Base-by-base conservation (phyloP, 2,113 vertebrate genomes). In the Tonatia bakeri region DNA sequence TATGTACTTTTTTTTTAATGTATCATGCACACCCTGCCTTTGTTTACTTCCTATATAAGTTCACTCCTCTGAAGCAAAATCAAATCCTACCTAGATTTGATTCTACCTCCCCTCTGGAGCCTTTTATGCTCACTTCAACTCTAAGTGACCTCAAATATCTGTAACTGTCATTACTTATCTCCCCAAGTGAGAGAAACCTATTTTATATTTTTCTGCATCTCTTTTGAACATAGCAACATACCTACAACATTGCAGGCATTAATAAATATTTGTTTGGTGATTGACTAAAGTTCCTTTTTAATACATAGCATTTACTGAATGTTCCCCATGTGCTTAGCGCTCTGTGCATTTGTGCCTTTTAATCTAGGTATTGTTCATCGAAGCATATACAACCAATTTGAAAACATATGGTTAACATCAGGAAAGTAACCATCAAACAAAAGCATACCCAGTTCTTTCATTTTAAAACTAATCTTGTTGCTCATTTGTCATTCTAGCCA, bases 171-270 rank as follows among this genome's bases (percentile, higher is more conserved):
- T 91, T 90, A 54, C 52, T 91, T 93, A 45, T 65, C 26, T 83
- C n/a, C 26, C 31, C 59, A 91, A 91, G 14, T 17, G 19, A 80
- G 91, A 95, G 17, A 20, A 81, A 70, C 8, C 56, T 81, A 73
- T 64, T 93, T 94, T 33, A 64, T 61, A 76, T 75, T 69, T 94
- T n/a, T 89, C 47, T 93, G n/a, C 56, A 77, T 52, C 28, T 87
- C 43, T 86, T 90, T 86, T n/a, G 43, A 6, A 86, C n/a, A 81
- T 7, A 75, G 56, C 24, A 80, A 88, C 80, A 12, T 54, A 47
- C 56, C 77, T 76, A 77, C 56, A 31, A 77, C 17, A 24, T 40
- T 81, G 24, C 3, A 93, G 14, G 10, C 54, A 76, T 85, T 84
- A 85, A 81, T 64, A 76, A 91, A 77, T 67, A 86, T 56, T 85